phyloP scores from a whole-genome alignment of 2,888 invertebrate species.

The Ryuthela nishihirai region DNA sequence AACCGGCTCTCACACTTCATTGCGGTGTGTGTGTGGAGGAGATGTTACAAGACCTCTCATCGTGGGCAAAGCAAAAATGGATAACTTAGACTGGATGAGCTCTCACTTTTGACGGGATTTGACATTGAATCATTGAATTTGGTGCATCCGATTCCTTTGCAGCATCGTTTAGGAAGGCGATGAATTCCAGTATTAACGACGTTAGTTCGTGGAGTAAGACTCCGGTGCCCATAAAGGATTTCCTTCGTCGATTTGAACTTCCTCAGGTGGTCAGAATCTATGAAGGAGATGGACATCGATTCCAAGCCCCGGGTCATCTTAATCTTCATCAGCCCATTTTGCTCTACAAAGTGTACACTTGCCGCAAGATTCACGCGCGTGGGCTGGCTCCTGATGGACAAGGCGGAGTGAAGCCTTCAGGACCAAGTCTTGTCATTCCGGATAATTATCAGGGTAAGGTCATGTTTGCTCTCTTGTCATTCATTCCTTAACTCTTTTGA shows the following conservation, averaged over 20 bases:
- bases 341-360: slow-evolving; percentile 61
- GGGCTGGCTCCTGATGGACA: slow-evolving; percentile 47
- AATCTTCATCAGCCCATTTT: slow-evolving; percentile 58
- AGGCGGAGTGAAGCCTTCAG: slow-evolving; percentile 42
- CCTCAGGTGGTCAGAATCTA: slow-evolving; percentile 59
- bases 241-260: slow-evolving; percentile 61
- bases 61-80: no score
- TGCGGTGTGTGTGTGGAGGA: no score
- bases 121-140: no score
- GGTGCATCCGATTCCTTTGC: no score
- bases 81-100: no score
- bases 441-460: slow-evolving; percentile 65
- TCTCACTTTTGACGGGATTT: no score
- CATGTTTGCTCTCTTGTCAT: no score
- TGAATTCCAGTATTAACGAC: no score
- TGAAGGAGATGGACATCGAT: slow-evolving; percentile 16
- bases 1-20: no score
- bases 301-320: slow-evolving; percentile 48
- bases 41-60: no score
- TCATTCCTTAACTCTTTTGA: no score
- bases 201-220: slow-evolving; percentile 15
- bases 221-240: slow-evolving; percentile 48
- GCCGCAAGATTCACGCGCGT: slow-evolving; percentile 62
- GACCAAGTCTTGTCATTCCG: slow-evolving; percentile 61
- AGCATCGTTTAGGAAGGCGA: no score